Conservation (phyloP, 1,140 invertebrate genomes). For the Drosophila sechellia region DNA sequence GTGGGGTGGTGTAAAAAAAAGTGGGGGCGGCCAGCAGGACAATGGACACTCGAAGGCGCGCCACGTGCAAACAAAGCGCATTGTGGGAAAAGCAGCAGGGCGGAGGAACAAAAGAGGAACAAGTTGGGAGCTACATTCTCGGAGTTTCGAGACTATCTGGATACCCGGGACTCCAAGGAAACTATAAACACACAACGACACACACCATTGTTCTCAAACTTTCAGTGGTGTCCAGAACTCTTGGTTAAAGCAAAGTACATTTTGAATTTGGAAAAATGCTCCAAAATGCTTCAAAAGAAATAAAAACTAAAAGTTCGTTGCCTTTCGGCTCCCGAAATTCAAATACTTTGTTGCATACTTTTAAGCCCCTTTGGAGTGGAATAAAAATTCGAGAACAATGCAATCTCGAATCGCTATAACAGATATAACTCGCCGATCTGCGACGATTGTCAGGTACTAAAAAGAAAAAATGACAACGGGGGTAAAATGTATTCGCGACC, state of each 20-base stretch:
- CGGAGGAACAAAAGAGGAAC: conserved; percentile 6
- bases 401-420: too few species aligned
- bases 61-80: conserved; percentile 62
- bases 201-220: not conserved
- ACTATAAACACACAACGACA: not conserved
- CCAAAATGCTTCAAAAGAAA: too few species aligned
- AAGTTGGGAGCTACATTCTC: not conserved
- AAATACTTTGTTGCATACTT: not conserved
- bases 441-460: not conserved
- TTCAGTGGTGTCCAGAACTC: not conserved
- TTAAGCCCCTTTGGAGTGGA: too few species aligned
- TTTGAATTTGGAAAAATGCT: not conserved
- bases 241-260: not conserved
- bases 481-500: conserved; percentile 26
- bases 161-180: conserved; percentile 8
- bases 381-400: too few species aligned
- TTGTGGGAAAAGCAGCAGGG: conserved; percentile 20
- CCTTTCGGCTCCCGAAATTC: too few species aligned
- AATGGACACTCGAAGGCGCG: conserved; percentile 57
- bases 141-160: not conserved
- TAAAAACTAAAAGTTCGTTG: too few species aligned
- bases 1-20: not conserved
- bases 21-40: not conserved
- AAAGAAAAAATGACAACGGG: conserved; percentile 12
- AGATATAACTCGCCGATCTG: conserved; percentile 10